A percentile compares a stretch with the other conserved stretches of the same genome.
phyloP scores from a whole-genome alignment of 2,113 vertebrate species.

The Eurypyga helias region DNA sequence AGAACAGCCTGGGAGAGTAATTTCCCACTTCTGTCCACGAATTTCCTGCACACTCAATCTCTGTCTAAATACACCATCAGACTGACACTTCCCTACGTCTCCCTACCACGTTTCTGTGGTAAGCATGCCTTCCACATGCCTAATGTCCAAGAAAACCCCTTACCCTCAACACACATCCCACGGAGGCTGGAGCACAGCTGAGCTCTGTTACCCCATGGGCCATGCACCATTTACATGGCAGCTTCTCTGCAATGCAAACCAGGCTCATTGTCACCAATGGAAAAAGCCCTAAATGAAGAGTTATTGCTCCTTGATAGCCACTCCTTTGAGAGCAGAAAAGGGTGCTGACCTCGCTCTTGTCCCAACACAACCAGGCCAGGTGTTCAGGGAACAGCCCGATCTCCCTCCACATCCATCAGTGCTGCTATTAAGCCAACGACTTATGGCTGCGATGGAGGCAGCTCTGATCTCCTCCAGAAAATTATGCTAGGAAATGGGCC shows the following conservation, averaged over 20 bases:
- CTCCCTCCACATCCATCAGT: background rate
- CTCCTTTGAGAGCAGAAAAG: background rate
- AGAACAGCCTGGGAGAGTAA: background rate
- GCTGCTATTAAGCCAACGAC: background rate
- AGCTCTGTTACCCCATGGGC: background rate
- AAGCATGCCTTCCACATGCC: background rate
- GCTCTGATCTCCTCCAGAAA: background rate
- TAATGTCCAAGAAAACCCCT: background rate
- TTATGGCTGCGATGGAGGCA: background rate
- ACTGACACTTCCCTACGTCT: background rate
- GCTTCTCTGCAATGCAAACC: background rate
- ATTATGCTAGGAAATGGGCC: background rate
- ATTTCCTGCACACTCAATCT: background rate
- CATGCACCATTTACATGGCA: background rate
- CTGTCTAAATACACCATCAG: background rate
- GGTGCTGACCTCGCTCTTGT: background rate
- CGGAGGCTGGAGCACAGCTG: background rate
- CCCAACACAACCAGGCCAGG: background rate
- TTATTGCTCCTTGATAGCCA: background rate
- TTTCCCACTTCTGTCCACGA: background rate
- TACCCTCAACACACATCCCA: background rate
- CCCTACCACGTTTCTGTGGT: background rate
- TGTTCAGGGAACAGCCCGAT: background rate
- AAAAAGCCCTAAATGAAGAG: background rate
- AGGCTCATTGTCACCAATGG: background rate